Percentiles rank a stretch among this genome's conserved stretches.
Evolutionary conservation across 1,140 invertebrate species (phyloP).

Genomic region (Aphis craccivora): DNA sequence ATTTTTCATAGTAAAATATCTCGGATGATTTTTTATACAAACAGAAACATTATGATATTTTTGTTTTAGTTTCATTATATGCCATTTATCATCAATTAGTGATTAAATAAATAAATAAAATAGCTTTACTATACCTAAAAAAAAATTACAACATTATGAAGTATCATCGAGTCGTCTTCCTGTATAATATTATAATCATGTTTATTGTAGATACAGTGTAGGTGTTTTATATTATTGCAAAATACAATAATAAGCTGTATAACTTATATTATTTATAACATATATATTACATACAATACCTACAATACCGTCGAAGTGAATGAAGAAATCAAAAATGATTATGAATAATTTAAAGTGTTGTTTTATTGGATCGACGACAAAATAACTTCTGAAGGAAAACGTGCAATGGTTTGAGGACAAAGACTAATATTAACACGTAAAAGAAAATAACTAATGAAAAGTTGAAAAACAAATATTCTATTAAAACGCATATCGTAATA

Average conservation of each 20-base stretch:
- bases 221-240: not conserved
- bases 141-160: not conserved
- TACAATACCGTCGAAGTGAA: not conserved
- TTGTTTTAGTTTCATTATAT: not conserved
- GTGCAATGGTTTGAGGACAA: not conserved
- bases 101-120: not conserved
- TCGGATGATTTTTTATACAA: not conserved
- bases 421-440: not conserved
- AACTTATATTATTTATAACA: no score
- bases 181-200: not conserved
- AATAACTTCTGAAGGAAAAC: not conserved
- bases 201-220: not conserved
- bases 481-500: not conserved
- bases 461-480: constrained; percentile 29
- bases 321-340: not conserved
- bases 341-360: not conserved
- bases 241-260: not conserved
- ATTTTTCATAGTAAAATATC: not conserved
- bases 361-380: not conserved
- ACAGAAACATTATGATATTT: not conserved
- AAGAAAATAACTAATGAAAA: constrained; percentile 3
- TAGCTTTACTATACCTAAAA: not conserved
- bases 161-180: not conserved
- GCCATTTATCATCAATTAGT: not conserved
- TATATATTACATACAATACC: not conserved